Percentiles rank a stretch among this genome's conserved stretches.
Evolutionary conservation across 53 echinoderm and acorn worm species (phyloP).

Genomic region (Henricia sp.): DNA sequence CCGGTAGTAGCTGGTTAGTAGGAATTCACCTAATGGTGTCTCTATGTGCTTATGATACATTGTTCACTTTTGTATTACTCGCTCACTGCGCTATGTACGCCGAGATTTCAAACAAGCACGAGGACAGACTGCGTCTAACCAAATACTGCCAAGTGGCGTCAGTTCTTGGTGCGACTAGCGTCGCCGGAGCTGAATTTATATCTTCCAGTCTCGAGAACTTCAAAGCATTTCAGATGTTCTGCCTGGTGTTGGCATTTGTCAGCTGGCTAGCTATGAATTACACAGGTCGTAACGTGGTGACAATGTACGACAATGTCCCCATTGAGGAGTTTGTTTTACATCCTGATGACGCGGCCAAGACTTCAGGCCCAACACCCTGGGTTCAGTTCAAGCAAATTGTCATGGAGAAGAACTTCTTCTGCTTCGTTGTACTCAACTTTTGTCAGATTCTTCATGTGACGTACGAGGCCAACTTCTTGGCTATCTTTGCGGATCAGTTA

Average conservation of each 20-base stretch:
- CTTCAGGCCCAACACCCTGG: constrained; percentile 28
- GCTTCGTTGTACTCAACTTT: constrained; percentile 86
- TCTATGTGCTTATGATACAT: constrained; percentile 83
- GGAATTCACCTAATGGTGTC: constrained; percentile 84
- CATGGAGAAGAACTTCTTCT: constrained; percentile 71
- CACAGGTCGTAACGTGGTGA: constrained; percentile 78
- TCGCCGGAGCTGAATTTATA: constrained; percentile 74
- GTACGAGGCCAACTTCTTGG: constrained; percentile 82
- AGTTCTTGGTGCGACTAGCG: constrained; percentile 72
- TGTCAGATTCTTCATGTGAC: constrained; percentile 79
- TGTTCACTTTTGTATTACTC: constrained; percentile 85
- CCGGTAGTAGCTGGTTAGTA: constrained; percentile 66
- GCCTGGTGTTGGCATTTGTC: constrained; percentile 79
- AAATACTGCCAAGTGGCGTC: constrained; percentile 80
- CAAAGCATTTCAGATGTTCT: constrained; percentile 81
- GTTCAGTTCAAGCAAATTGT: constrained; percentile 80
- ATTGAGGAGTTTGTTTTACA: not conserved
- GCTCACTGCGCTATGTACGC: constrained; percentile 89
- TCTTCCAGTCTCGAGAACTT: constrained; percentile 84
- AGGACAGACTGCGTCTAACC: constrained; percentile 83
- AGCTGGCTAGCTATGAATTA: constrained; percentile 91
- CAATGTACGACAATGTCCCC: constrained; percentile 35
- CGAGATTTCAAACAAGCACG: constrained; percentile 83
- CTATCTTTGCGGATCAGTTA: constrained; percentile 84
- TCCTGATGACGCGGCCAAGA: not conserved